phyloP scores from a whole-genome alignment of 2,888 invertebrate genomes.

The Xestia rhomboidea region DNA sequence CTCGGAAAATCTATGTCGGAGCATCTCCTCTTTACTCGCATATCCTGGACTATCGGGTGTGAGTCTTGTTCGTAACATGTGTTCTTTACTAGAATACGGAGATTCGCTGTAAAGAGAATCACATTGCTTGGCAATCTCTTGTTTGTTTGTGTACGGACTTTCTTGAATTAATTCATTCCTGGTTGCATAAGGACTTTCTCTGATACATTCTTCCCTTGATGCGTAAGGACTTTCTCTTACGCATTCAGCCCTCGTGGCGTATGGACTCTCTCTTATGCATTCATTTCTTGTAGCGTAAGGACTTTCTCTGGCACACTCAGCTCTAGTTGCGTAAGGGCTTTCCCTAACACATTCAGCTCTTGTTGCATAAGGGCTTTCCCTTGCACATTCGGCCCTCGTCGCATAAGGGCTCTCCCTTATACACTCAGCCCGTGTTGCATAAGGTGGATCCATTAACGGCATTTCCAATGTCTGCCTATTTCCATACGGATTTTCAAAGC shows the following conservation, averaged over 20 bases:
- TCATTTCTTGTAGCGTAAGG: constrained; percentile 71
- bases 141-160: constrained; percentile 78
- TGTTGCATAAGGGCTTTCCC: constrained; percentile 68
- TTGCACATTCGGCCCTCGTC: constrained; percentile 55
- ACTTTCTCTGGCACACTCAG: constrained; percentile 50
- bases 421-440: constrained; percentile 77
- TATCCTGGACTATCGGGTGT: constrained; percentile 84
- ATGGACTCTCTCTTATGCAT: constrained; percentile 72
- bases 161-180: constrained; percentile 73
- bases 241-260: constrained; percentile 71
- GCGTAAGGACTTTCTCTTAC: constrained; percentile 72
- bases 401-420: constrained; percentile 68
- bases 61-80: constrained; percentile 84
- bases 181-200: constrained; percentile 70
- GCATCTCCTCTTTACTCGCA: constrained; percentile 89
- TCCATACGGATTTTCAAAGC: constrained; percentile 86
- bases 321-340: constrained; percentile 67
- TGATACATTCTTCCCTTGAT: constrained; percentile 70
- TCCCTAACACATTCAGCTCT: constrained; percentile 60
- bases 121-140: constrained; percentile 79
- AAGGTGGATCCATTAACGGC: constrained; percentile 84
- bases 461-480: constrained; percentile 84
- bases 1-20: constrained; percentile 88
- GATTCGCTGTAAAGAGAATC: constrained; percentile 84
- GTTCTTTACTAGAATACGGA: constrained; percentile 88